A percentile compares a stretch with the other conserved stretches of the same genome.
Conservation (phyloP, 2,888 invertebrate genomes). For the Lasioglossum morio region DNA sequence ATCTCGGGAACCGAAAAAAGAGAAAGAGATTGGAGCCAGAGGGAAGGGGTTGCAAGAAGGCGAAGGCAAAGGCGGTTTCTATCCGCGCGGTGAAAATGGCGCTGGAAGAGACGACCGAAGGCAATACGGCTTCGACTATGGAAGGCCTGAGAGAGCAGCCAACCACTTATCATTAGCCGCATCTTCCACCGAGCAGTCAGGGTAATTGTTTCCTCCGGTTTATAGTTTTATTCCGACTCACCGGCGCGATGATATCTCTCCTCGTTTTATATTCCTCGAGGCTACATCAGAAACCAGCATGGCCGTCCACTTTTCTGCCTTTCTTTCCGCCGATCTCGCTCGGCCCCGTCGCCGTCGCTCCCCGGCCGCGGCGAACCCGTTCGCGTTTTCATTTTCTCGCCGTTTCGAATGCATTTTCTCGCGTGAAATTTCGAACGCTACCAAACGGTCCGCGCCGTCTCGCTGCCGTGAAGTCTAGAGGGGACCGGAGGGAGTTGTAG, state of each 20-base stretch:
- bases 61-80: conserved; percentile 25
- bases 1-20: conserved; percentile 63
- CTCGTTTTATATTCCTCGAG: conserved; percentile 81
- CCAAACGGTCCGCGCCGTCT: not conserved
- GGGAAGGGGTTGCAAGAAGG: not conserved
- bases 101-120: conserved; percentile 62
- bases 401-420: not conserved
- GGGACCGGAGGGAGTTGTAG: conserved; percentile 7
- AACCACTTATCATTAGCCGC: conserved; percentile 83
- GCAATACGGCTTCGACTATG: conserved; percentile 63
- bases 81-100: conserved; percentile 66
- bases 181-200: conserved; percentile 80
- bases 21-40: not conserved
- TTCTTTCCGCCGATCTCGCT: conserved; percentile 39
- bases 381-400: not conserved
- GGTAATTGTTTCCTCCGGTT: conserved; percentile 84
- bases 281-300: conserved; percentile 77
- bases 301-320: conserved; percentile 64
- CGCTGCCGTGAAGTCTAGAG: not conserved
- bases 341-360: not conserved
- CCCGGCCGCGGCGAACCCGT: too few relatives aligned
- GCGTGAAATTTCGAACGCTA: not conserved
- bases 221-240: conserved; percentile 83
- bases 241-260: conserved; percentile 82
- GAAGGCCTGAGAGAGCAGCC: conserved; percentile 70